Evolutionary conservation across 2,113 vertebrate species (phyloP), one percentile per base, ranked within the genome.

Genomic region (Synodontis membranacea): DNA sequence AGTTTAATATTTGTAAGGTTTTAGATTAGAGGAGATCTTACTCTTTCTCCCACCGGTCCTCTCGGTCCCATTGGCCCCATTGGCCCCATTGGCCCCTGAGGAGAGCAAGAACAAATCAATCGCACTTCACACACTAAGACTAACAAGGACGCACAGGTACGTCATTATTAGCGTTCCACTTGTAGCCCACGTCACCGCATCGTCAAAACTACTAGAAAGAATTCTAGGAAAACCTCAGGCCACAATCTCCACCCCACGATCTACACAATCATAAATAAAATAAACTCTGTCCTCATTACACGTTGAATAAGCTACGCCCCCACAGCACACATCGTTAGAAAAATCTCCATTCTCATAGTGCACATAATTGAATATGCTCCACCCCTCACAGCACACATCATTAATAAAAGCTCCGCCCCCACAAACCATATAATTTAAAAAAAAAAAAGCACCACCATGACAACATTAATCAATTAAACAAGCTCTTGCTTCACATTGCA

Each of bases 11-110:
- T 25, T 25, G 23, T 1, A 23, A 54, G n/a, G n/a, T n/a, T n/a
- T n/a, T n/a, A 21, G 15, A 34, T 56, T 21, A 23, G 10, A 56
- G 37, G 5, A 34, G 72, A 78, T 93, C 94, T 94, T 91, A 96
- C 95, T 91, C 95, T 90, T 87, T 96, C 95, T 28, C 95, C 95
- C 37, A 95, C 93, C 39, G 90, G 52, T 28, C 95, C 95, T 88
- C 95, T 91, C 82, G 95, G 95, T 44, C 95, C 95, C 93, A 96
- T 93, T 46, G 88, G 91, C 28, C 95, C 95, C 80, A 80, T 80
- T 37, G 88, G 91, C 28, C 95, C 95, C 81, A 91, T 56, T 25
- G 90, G 31, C 80, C 94, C 95, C 95, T 96, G 89, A 25, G 75
- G 44, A 56, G 31, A 75, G 12, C 39, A 28, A 75, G 23, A 37